Evolutionary conservation across 2,888 invertebrate species (phyloP).

Genomic region (Eilema sororculum): DNA sequence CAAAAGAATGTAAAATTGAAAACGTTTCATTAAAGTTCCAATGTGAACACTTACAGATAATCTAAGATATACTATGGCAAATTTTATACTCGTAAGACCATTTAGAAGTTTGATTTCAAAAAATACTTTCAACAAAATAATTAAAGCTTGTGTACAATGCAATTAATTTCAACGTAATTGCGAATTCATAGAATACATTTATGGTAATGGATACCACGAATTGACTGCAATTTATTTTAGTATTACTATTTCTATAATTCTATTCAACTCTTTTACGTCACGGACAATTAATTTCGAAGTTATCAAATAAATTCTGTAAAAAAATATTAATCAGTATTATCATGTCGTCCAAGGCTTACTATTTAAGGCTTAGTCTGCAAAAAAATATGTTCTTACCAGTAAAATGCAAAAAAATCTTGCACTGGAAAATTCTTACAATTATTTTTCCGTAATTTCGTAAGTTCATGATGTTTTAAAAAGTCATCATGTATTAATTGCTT

Average conservation of each 20-base stretch:
- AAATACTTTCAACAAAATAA: slow-evolving; percentile 12
- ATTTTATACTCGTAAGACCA: too few species aligned
- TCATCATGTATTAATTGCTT: slow-evolving; percentile 12
- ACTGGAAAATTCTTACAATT: too few species aligned
- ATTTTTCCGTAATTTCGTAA: neutral
- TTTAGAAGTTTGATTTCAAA: neutral
- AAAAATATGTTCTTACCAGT: too few species aligned
- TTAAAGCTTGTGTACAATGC: neutral
- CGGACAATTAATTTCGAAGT: too few species aligned
- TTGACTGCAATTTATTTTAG: neutral
- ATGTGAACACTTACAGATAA: too few species aligned
- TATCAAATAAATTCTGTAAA: too few species aligned
- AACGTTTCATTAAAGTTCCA: too few species aligned
- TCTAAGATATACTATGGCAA: too few species aligned
- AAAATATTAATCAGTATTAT: neutral
- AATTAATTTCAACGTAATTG: slow-evolving; percentile 7
- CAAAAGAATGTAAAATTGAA: too few species aligned
- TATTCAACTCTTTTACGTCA: too few species aligned
- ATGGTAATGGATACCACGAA: neutral
- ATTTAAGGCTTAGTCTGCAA: neutral
- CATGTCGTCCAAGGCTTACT: neutral
- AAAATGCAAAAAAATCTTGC: too few species aligned
- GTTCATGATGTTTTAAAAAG: neutral
- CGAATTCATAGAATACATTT: slow-evolving; percentile 2
- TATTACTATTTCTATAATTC: too few species aligned